phyloP scores from a whole-genome alignment of 2,888 invertebrate genomes.

The Meiosimyza platycephala region DNA sequence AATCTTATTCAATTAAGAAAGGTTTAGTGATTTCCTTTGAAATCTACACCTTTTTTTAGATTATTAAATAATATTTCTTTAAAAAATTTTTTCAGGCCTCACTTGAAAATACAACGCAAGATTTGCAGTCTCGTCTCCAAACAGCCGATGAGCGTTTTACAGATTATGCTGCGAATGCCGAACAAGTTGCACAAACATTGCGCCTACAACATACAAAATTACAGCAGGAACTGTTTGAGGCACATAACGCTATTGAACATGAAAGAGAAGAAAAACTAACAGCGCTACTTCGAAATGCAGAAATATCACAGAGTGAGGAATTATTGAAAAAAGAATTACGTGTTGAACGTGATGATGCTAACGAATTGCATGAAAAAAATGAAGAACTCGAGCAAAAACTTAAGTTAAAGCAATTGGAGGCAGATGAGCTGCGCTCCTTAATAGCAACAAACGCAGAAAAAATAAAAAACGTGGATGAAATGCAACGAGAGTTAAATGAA shows the following conservation, averaged over 20 bases:
- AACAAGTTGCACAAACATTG: slow-evolving; percentile 59
- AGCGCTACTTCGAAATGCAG: slow-evolving; percentile 80
- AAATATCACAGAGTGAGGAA: slow-evolving; percentile 84
- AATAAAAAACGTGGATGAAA: slow-evolving; percentile 54
- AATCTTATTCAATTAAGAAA: too few species aligned
- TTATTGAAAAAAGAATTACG: slow-evolving; percentile 79
- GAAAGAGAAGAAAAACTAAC: slow-evolving; percentile 82
- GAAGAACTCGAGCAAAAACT: slow-evolving; percentile 61
- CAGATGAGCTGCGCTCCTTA: slow-evolving; percentile 55
- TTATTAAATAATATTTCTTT: slow-evolving; percentile 2
- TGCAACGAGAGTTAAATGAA: slow-evolving; percentile 72
- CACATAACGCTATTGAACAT: slow-evolving; percentile 56
- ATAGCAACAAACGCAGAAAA: slow-evolving; percentile 53
- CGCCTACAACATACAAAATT: slow-evolving; percentile 56
- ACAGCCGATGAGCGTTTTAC: slow-evolving; percentile 64
- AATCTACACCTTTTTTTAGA: too few species aligned
- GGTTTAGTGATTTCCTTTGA: too few species aligned
- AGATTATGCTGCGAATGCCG: slow-evolving; percentile 63
- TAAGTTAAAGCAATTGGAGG: slow-evolving; percentile 68
- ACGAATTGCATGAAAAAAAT: slow-evolving; percentile 71
- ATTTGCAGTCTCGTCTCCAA: slow-evolving; percentile 59
- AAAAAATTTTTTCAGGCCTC: slow-evolving; percentile 54
- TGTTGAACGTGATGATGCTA: slow-evolving; percentile 74
- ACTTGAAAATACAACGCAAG: slow-evolving; percentile 58
- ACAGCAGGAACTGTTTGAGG: slow-evolving; percentile 57